phyloP scores from a whole-genome alignment of 2,113 vertebrate genomes.

The Onychorhynchus coronatus region DNA sequence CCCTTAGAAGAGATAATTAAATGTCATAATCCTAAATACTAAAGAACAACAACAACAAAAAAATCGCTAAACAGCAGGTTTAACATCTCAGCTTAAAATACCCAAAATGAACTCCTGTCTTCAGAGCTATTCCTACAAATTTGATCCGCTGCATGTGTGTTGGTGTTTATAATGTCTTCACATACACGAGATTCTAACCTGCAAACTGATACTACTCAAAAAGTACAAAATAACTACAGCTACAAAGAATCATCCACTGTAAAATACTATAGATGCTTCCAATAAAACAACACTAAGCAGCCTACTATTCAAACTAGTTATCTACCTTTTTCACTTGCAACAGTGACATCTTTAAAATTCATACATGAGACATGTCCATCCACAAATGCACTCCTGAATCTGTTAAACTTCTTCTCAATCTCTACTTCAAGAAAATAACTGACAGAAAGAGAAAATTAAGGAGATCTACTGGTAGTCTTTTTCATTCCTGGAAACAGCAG shows the following conservation, averaged over 20 bases:
- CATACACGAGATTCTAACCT: constrained; percentile 32
- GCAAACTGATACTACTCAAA: constrained; percentile 56
- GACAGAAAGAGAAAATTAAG: background rate
- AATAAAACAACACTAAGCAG: constrained; percentile 31
- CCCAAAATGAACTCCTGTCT: background rate
- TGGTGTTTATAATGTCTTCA: constrained; percentile 14
- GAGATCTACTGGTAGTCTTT: background rate
- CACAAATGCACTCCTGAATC: background rate
- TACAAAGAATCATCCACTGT: constrained; percentile 36
- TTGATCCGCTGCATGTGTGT: background rate
- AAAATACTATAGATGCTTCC: constrained; percentile 58
- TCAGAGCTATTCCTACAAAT: constrained; percentile 20
- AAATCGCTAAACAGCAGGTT: background rate
- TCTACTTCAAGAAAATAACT: background rate
- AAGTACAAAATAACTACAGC: constrained; percentile 50
- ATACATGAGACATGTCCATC: background rate
- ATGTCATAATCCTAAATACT: constrained; percentile 21
- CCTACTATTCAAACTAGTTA: background rate
- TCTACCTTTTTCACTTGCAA: background rate
- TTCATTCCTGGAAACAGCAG: background rate
- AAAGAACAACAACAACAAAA: background rate
- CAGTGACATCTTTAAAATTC: background rate
- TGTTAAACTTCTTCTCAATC: background rate
- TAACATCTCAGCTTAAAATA: constrained; percentile 58
- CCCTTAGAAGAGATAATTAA: background rate